Conservation (phyloP, 2,113 vertebrate genomes). For the Callocephalon fimbriatum region DNA sequence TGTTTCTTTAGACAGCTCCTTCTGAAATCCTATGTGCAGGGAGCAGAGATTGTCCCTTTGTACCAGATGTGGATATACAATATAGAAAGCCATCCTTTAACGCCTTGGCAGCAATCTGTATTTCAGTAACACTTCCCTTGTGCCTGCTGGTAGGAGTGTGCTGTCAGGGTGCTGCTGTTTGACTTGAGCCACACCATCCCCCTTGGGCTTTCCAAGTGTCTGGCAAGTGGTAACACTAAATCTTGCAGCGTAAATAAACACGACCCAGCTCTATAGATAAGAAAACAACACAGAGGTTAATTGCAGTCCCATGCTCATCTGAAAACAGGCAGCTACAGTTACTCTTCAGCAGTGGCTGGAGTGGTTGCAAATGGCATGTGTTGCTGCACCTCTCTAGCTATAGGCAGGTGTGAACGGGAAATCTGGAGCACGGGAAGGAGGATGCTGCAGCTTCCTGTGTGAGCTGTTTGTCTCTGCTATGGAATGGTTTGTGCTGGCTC, state of each 20-base stretch:
- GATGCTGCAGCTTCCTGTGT: background rate
- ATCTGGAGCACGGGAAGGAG: background rate
- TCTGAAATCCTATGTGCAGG: fast-evolving
- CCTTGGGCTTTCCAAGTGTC: background rate
- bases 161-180: background rate
- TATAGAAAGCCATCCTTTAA: background rate
- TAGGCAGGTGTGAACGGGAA: background rate
- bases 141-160: background rate
- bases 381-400: background rate
- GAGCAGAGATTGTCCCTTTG: background rate
- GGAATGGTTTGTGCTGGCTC: fast-evolving
- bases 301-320: background rate
- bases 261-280: background rate
- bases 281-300: background rate
- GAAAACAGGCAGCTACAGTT: background rate
- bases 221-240: background rate
- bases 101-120: background rate
- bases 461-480: background rate
- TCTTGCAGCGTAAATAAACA: background rate
- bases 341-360: background rate
- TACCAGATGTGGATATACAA: background rate
- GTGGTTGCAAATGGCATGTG: background rate
- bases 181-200: background rate
- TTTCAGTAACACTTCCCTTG: background rate
- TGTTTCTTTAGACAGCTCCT: background rate